Evolutionary conservation across 2,888 invertebrate species (phyloP), one percentile per base, ranked within the genome.

Genomic region (Sesia bembeciformis): DNA sequence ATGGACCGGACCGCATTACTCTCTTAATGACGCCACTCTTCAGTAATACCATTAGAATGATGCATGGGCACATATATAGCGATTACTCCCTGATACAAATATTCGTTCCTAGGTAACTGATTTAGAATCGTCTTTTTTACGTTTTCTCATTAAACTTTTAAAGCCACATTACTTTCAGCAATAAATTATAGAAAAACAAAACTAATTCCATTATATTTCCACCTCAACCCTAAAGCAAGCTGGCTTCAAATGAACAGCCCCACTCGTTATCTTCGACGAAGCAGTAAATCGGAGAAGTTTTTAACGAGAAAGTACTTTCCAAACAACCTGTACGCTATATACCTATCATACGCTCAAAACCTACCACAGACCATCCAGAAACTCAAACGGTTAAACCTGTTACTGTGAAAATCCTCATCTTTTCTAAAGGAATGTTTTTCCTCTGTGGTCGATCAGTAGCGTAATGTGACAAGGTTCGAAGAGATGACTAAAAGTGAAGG

Each of bases 401-500:
- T 23, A 46, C 46, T 46, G 46, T n/a, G 4, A 46, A 46, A 8
- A 46, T 46, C 23, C 4, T 8, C 46, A 8, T 4, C 4, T 6
- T n/a, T 5, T 4, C 8, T 3, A 7, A 7, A 46, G 23, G 4
- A 46, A 5, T 8, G n/a, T 7, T 46, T 46, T 46, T 46, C 46
- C 46, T 46, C 46, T 46, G 46, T 3, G 46, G 8, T 8, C 4
- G n/a, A 5, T 46, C 23, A 8, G 46, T 46, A 8, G 46, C 46
- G 46, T 56, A 57, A 52, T 58, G 54, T 54, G 59, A 61, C 57
- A 59, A 49, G 55, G 57, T 59, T 58, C 60, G 54, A 58, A 53
- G 46, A 8, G 51, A 49, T 38, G 40, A 43, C 54, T 54, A 56
- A 61, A 59, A 55, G 61, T 60, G 60, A 52, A 62, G 58, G 59